Conservation (phyloP, 2,113 vertebrate genomes). For the Rhipidura dahli region DNA sequence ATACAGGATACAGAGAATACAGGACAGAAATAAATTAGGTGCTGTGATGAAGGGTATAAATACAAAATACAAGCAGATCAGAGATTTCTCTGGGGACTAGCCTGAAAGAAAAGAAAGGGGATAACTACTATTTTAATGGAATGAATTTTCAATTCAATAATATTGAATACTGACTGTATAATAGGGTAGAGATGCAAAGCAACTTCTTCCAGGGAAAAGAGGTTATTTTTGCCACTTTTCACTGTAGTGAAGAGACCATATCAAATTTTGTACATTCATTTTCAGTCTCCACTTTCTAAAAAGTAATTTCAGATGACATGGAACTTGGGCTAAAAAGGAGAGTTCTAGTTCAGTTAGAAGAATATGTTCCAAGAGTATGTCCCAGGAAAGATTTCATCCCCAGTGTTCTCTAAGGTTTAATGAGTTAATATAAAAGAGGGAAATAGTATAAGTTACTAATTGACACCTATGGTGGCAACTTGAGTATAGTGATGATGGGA, state of each 20-base stretch:
- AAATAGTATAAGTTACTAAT: not conserved
- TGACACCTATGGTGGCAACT: not conserved
- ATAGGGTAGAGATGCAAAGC: not conserved
- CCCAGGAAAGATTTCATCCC: not conserved
- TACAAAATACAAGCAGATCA: not conserved
- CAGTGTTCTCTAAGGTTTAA: not conserved
- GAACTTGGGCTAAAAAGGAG: not conserved
- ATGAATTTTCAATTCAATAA: not conserved
- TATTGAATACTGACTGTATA: not conserved
- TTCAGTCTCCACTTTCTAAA: not conserved
- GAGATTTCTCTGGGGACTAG: not conserved
- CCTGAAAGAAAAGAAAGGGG: not conserved
- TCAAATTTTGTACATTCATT: not conserved
- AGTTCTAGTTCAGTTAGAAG: not conserved
- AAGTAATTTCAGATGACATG: not conserved
- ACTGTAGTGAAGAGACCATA: not conserved
- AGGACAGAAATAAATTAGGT: not conserved
- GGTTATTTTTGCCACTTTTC: not conserved
- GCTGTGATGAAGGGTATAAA: not conserved
- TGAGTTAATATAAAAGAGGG: not conserved
- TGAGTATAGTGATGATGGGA: not conserved
- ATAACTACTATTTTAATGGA: not conserved
- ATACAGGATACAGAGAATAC: not conserved
- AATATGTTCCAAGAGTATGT: not conserved
- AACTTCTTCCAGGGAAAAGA: not conserved